These are phyloP conservation scores for Leptatherina wallacei DNA, from an alignment of 2,797 vertebrate species.

Conservation along the genomic window DNA sequence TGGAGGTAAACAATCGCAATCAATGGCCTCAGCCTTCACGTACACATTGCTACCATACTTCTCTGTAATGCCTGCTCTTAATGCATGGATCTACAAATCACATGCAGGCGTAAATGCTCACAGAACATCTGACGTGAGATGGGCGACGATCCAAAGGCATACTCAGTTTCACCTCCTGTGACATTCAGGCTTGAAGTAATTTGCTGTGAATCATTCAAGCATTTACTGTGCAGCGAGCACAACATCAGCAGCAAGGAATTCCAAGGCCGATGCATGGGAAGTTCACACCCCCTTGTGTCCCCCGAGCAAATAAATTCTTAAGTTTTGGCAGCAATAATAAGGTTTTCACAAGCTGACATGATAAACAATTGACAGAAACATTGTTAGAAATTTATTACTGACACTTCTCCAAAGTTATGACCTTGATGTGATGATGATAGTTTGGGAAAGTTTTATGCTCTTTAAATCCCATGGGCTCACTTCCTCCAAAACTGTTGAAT, in stretches of 20 bases:
- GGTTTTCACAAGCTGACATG: conserved; percentile 34
- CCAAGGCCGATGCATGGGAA: conserved; percentile 44
- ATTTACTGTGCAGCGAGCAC: conserved; percentile 43
- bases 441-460: conserved; percentile 31
- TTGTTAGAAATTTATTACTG: neutral
- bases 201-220: conserved; percentile 59
- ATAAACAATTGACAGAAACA: conserved; percentile 27
- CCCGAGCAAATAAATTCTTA: conserved; percentile 42
- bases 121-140: conserved; percentile 59
- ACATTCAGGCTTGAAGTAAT: conserved; percentile 57
- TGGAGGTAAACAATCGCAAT: conserved; percentile 48
- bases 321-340: conserved; percentile 35
- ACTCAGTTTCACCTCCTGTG: conserved; percentile 60
- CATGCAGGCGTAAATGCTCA: conserved; percentile 54
- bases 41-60: conserved; percentile 32
- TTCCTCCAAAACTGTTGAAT: neutral
- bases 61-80: conserved; percentile 38
- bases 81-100: conserved; percentile 53
- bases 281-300: conserved; percentile 34
- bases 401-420: conserved; percentile 15
- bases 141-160: conserved; percentile 61
- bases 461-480: neutral
- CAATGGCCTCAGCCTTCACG: conserved; percentile 36
- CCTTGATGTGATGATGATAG: conserved; percentile 27
- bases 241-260: conserved; percentile 62